These are phyloP conservation scores for Drosophila kambysellisi DNA, from an alignment of 2,888 invertebrate species.

Conservation along the genomic window DNA sequence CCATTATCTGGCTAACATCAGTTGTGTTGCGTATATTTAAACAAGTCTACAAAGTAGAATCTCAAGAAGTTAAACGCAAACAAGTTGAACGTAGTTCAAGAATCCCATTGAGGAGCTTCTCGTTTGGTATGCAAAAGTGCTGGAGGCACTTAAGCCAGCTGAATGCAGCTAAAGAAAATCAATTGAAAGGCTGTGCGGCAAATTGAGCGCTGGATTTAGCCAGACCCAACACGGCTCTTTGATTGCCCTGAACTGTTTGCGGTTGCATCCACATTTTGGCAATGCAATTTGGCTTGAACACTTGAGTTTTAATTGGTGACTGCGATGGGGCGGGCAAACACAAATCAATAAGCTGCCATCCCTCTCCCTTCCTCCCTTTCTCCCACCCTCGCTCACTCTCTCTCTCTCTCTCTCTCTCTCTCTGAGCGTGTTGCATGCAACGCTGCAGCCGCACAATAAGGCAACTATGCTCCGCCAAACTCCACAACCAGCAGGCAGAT, in stretches of 20 bases:
- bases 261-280: conserved; percentile 41
- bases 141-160: not conserved
- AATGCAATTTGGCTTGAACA: conserved; percentile 66
- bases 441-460: conserved; percentile 35
- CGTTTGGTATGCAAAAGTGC: not conserved
- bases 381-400: too few relatives aligned
- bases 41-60: not conserved
- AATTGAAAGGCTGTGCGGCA: conserved; percentile 19
- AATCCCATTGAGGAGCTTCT: not conserved
- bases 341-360: conserved; percentile 64
- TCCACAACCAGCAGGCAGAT: conserved; percentile 21
- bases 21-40: not conserved
- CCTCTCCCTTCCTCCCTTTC: too few relatives aligned
- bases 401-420: too few relatives aligned
- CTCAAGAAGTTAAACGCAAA: not conserved
- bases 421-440: conserved; percentile 61
- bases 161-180: conserved; percentile 8
- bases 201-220: conserved; percentile 16
- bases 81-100: not conserved
- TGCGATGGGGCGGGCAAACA: conserved; percentile 26
- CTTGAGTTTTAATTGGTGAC: conserved; percentile 67
- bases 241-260: conserved; percentile 23
- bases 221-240: not conserved
- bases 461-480: conserved; percentile 7
- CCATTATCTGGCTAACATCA: not conserved